Base-by-base conservation (phyloP, 2,888 invertebrate genomes). In the Toxonevra muliebris region DNA sequence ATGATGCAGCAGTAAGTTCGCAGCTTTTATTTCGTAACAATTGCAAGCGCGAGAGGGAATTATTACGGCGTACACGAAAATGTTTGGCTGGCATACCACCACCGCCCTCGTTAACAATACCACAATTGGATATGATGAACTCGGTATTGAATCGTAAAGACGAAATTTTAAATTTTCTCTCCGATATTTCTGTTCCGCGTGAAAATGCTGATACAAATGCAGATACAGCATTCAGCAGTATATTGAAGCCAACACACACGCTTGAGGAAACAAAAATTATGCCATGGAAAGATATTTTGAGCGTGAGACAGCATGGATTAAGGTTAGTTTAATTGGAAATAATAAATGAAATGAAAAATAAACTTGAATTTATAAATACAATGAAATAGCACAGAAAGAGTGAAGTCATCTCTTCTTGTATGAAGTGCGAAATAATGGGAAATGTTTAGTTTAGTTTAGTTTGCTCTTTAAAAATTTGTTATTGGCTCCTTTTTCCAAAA, bases 61-160 rank as follows among this genome's bases (percentile, higher is more conserved):
- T 84, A 7, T 69, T 81, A 61, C 75, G 79, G 1, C 79, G 84
- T 13, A 80, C 89, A 59, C 87, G 90, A 81, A 88, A 88, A 79
- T 88, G 87, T 57, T 83, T 93, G 10, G 88, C 88, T 73, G 93
- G 93, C 1, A 88, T 93, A 0, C 86, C 90, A 10, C 93, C 93
- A 20, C 93, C 93, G 11, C 93, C 92, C 0, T 92, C 91, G 30
- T 87, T 92, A 12, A 93, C 93, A 13, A 89, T 88, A 48, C 85
- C 91, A 30, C 90, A 91, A 75, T 86, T 89, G 65, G 90, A 91
- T 78, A 89, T 90, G 19, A 86, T 87, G 40, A 90, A 90, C 78
- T 90, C 91, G 83, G 87, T 93, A 17, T 85, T 87, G 19, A 87
- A 86, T 69, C 89, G 89, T 78, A 88, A 89, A 72, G 82, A 86